These are phyloP conservation scores for Musca domestica DNA, from an alignment of 1,140 invertebrate genomes.

Conservation along the genomic window DNA sequence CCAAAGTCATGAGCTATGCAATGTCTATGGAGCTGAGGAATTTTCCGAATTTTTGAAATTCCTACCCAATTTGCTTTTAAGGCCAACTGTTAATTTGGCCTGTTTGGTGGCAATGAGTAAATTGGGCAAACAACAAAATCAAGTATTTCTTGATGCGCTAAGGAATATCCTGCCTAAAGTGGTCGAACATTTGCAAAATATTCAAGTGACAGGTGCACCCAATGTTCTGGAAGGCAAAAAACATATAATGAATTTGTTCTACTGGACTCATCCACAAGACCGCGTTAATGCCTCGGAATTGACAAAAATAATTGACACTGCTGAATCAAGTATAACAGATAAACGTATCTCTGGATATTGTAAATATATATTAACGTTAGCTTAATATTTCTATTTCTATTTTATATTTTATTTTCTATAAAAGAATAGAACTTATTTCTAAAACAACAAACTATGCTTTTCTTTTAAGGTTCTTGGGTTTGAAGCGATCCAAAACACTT, in stretches of 20 bases:
- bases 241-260: constrained; percentile 45
- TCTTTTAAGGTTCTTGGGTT: constrained; percentile 35
- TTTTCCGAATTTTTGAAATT: constrained; percentile 39
- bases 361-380: constrained; percentile 31
- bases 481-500: constrained; percentile 47
- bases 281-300: constrained; percentile 10
- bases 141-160: constrained; percentile 34
- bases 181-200: constrained; percentile 31
- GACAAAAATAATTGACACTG: constrained; percentile 1
- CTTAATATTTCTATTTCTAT: constrained; percentile 1
- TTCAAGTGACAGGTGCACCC: constrained; percentile 35
- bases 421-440: constrained; percentile 12
- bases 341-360: constrained; percentile 35
- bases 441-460: constrained; percentile 12
- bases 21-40: constrained; percentile 45
- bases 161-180: constrained; percentile 20
- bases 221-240: constrained; percentile 41
- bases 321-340: constrained; percentile 29
- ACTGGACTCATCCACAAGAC: constrained; percentile 30
- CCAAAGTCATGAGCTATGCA: constrained; percentile 47
- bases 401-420: background rate
- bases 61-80: constrained; percentile 39
- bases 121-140: constrained; percentile 44
- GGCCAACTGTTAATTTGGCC: constrained; percentile 35
- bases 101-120: constrained; percentile 40